Base-by-base conservation (phyloP, 2,113 vertebrate genomes). In the Trichomycterus rosablanca region DNA sequence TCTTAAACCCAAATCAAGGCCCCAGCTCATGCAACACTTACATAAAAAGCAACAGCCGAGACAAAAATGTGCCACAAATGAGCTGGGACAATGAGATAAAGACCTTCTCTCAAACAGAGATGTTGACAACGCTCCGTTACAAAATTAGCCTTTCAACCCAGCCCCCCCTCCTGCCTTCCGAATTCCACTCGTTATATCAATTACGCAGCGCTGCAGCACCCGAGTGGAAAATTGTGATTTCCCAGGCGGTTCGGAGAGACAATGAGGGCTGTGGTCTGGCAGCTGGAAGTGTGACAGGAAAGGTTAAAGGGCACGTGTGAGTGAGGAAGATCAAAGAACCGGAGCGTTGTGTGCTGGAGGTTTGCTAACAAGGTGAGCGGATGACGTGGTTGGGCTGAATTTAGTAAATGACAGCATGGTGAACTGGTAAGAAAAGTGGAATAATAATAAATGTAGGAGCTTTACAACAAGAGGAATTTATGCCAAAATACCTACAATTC, bases 171-270 rank as follows among this genome's bases (percentile, higher is more conserved):
- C 26, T 12, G 10, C 32, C 26, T n/a, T 35, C 48, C 19, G 54
- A 44, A 16, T 43, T 50, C 58, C 52, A 22, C 58, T 63, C 23
- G 53, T 71, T 68, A 71, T 39, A 71, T 63, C 58, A 69, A 48
- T 66, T 71, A 59, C 58, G 32, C 30, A 55, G 48, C 7, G 53
- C 28, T 7, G 46, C 55, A 55, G 51, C 57, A 62, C 65, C 60
- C 11, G 45, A 55, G 51, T 28, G 37, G 46, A 60, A 66, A 71
- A 71, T 52, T 12, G 32, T 46, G 51, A 63, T 68, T 71, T 68
- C 65, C 59, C 68, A 60, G 40, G 34, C 20, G 18, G 6, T 15
- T 39, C 60, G 4, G 26, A 11, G 39, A 35, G 30, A 54, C 60
- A 30, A 44, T 20, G 48, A 48, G 68, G 45, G 58, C 51, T 42